These are phyloP conservation scores for Chloropsis hardwickii DNA, from an alignment of 2,113 vertebrate genomes.

Conservation along the genomic window DNA sequence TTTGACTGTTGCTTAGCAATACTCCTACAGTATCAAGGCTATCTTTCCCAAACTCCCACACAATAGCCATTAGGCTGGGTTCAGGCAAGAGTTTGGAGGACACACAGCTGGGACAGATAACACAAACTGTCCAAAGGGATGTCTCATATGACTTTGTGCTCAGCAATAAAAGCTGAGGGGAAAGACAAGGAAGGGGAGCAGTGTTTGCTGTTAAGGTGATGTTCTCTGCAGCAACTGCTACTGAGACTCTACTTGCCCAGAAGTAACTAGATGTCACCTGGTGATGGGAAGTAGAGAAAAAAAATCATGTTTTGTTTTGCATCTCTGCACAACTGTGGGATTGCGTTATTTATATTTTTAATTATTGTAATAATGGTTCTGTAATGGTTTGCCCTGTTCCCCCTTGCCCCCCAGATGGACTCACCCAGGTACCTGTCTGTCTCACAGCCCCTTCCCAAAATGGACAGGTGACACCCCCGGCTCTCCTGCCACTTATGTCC, in stretches of 20 bases:
- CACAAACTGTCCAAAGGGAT: not conserved
- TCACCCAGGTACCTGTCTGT: too few species aligned
- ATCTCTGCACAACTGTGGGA: not conserved
- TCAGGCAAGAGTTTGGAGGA: not conserved
- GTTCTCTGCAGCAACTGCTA: not conserved
- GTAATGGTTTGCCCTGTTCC: too few species aligned
- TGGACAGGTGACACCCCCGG: too few species aligned
- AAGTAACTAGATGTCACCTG: accelerated
- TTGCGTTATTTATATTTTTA: too few species aligned
- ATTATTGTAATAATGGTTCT: too few species aligned
- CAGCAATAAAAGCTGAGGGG: not conserved
- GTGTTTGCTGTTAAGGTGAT: not conserved
- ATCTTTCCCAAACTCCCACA: not conserved
- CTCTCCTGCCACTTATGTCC: too few species aligned
- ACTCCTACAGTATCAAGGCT: not conserved
- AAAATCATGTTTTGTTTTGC: not conserved
- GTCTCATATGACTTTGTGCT: not conserved
- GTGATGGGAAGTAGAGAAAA: not conserved
- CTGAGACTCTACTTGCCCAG: not conserved
- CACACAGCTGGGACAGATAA: not conserved
- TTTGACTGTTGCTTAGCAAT: not conserved
- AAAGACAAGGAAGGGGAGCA: accelerated
- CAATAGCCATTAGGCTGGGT: not conserved
- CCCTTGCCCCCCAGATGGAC: too few species aligned
- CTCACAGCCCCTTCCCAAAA: too few species aligned